phyloP scores from a whole-genome alignment of 2,888 invertebrate species.

The Meganola albula region DNA sequence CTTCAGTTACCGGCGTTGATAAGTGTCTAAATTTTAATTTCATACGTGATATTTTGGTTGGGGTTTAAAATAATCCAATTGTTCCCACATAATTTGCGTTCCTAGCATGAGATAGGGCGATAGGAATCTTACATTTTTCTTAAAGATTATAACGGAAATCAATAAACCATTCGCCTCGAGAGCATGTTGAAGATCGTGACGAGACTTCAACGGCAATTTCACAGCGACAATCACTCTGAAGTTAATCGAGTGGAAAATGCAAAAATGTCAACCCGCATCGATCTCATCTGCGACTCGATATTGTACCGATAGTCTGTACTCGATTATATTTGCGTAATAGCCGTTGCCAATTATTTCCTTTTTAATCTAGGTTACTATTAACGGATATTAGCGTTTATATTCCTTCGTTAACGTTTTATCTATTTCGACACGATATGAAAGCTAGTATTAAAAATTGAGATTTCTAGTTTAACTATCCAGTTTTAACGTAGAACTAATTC shows the following conservation, averaged over 20 bases:
- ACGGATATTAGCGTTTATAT: constrained; percentile 19
- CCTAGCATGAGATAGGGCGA: too few species aligned
- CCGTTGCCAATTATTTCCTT: constrained; percentile 18
- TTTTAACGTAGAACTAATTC: too few species aligned
- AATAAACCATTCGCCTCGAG: constrained; percentile 38
- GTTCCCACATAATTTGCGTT: too few species aligned
- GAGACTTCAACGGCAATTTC: constrained; percentile 44
- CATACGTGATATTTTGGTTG: too few species aligned
- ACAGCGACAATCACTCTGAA: constrained; percentile 40
- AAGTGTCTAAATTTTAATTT: too few species aligned
- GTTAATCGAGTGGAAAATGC: constrained; percentile 54
- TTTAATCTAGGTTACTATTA: constrained; percentile 17
- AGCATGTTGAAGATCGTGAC: constrained; percentile 39
- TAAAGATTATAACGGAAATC: constrained; percentile 42
- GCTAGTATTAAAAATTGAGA: too few species aligned
- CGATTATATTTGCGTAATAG: constrained; percentile 22
- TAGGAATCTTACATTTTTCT: too few species aligned
- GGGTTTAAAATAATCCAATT: too few species aligned
- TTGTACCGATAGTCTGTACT: constrained; percentile 14
- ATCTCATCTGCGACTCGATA: constrained; percentile 18
- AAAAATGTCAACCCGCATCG: constrained; percentile 35
- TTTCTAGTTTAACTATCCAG: too few species aligned
- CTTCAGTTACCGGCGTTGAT: too few species aligned
- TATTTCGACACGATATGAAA: too few species aligned
- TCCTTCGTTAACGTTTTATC: too few species aligned